Evolutionary conservation across 2,113 vertebrate species (phyloP), one percentile per base, ranked within the genome.

Genomic region (Campylomormyrus numenius): DNA sequence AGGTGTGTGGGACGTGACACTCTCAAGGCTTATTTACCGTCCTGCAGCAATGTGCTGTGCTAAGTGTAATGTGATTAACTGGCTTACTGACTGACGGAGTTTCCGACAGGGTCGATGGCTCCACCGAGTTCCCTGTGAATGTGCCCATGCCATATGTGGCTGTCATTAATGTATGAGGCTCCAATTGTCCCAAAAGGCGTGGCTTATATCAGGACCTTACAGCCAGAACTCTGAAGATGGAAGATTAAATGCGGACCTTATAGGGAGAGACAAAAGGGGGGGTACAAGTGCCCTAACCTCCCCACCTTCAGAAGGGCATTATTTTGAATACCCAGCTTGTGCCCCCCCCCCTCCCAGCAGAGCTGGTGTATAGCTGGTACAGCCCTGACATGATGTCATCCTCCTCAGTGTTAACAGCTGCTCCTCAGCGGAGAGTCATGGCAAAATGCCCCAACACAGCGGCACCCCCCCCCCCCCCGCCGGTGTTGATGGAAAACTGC

Each of bases 381-480:
- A 46, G 45, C 45, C 80, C 80, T 85, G 21, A n/a, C 45, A 46
- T 85, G 83, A 48, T 48, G 83, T 45, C 39, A 85, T 77, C 35
- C 45, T 46, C 45, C 17, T 8, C 17, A 85, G 45, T 13, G 45
- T 42, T 85, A 70, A 45, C 83, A 85, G 83, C 94, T 98, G 97
- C 92, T 98, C 97, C 0, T 95, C 96, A 0, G 93, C 98, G 91
- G 96, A 97, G 94, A 96, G 94, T 86, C 93, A 95, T 3, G 95
- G 97, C 93, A 97, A 96, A 42, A 93, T 97, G 93, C 97, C 97
- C 42, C 96, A 96, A 85, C 96, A 97, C 92, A 98, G 95, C 90
- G 95, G 95, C 92, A 35, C n/a, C n/a, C n/a, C 35, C 35, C 97
- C 1, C 35, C 5, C 70, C 15, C 80, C 91, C 2, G 97, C 96